Base-by-base conservation (phyloP, 2,113 vertebrate species). In the Motacilla alba region DNA sequence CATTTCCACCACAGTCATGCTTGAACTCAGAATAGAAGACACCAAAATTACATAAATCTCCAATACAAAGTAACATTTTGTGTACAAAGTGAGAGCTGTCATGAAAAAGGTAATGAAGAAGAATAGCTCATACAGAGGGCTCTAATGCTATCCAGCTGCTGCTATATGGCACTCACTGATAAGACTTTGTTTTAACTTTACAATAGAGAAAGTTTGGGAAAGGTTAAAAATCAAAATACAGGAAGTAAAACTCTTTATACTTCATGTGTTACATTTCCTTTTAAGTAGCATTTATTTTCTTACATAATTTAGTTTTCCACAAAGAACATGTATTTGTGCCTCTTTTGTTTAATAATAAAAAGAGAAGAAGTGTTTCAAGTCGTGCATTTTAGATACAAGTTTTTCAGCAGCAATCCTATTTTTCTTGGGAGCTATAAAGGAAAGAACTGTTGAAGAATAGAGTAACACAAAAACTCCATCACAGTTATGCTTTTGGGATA, bases 121-220 rank as follows among this genome's bases (percentile, higher is more conserved):
- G 98, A 99, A 99, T 98, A 98, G 98, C 98, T 98, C 93, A 81
- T 98, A 98, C 98, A 98, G 98, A 98, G 96, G 95, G 93, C 95
- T 96, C 97, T 99, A 99, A 99, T 99, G 98, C 97, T 98, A 98
- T 98, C 98, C 99, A 99, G 98, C 99, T 99, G 99, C 98, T 98
- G 97, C 96, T 97, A 97, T 95, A 97, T 98, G 98, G 90, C 95
- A 96, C 90, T 97, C 39, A 13, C 97, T 97, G 98, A 98, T 98
- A 98, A 98, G 97, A 98, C 96, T 97, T 96, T 97, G 97, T 98
- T 98, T 97, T 96, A 98, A 97, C 96, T 97, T 98, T 95, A 98
- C 95, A 97, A 98, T 97, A 95, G 96, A 97, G 96, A 98, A 97
- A 97, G 97, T 98, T 98, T 98, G 95, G 96, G 96, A 95, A 98